These are phyloP conservation scores for Sus cebifrons DNA, from an alignment of 2,797 vertebrate genomes.

Conservation along the genomic window DNA sequence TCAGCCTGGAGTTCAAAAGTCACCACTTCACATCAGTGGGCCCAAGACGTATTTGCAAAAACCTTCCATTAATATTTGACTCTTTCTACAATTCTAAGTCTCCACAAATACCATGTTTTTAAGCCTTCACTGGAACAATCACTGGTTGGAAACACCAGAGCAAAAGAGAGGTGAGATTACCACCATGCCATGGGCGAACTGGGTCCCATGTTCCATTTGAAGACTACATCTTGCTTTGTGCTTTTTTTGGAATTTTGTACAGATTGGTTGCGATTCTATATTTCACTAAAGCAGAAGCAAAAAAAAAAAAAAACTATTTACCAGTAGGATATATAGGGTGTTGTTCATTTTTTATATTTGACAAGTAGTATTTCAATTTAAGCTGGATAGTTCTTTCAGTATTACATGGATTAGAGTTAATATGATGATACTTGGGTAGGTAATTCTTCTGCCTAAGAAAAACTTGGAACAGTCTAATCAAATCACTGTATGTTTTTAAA, in stretches of 20 bases:
- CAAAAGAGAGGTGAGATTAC: constrained; percentile 77
- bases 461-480: background rate
- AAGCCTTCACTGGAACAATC: constrained; percentile 61
- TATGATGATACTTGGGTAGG: constrained; percentile 45
- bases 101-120: constrained; percentile 68
- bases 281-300: constrained; percentile 74
- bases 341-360: constrained; percentile 77
- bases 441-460: background rate
- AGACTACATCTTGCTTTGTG: constrained; percentile 78
- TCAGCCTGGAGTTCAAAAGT: constrained; percentile 81
- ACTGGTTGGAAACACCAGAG: constrained; percentile 55
- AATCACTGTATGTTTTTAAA: constrained; percentile 12
- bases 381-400: constrained; percentile 44
- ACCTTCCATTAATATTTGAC: constrained; percentile 81
- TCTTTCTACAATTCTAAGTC: constrained; percentile 80
- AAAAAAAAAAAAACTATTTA: constrained; percentile 72
- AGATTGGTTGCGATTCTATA: constrained; percentile 73
- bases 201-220: constrained; percentile 78
- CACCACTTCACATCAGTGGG: constrained; percentile 65
- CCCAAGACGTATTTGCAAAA: constrained; percentile 81
- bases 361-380: constrained; percentile 59
- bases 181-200: constrained; percentile 49
- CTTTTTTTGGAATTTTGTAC: constrained; percentile 81
- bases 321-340: constrained; percentile 67
- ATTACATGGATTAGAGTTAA: background rate